These are phyloP conservation scores for Alsophila aescularia DNA, from an alignment of 2,888 invertebrate species.

Conservation along the genomic window DNA sequence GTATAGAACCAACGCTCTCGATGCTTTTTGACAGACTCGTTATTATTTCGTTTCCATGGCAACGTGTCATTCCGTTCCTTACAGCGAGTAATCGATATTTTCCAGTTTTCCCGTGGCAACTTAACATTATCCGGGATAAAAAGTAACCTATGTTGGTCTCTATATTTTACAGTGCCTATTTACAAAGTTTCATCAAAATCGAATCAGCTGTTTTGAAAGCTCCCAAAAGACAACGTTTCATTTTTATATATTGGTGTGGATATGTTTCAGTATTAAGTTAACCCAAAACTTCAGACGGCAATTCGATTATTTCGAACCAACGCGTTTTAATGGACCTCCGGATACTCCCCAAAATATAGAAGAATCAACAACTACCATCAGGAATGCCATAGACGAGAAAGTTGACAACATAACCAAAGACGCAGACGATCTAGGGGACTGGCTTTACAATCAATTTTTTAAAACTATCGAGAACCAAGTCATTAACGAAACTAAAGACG, in stretches of 20 bases:
- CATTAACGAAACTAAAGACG: conserved; percentile 62
- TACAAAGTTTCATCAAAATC: no score
- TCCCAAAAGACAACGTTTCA: no score
- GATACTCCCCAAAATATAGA: conserved; percentile 25
- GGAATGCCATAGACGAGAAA: conserved; percentile 48
- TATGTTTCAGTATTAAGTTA: conserved; percentile 61
- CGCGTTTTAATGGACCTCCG: conserved; percentile 36
- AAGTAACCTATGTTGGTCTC: no score
- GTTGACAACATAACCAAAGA: conserved; percentile 62
- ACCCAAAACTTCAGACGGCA: conserved; percentile 54
- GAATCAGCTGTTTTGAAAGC: no score
- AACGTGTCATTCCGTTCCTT: no score
- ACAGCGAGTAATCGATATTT: no score
- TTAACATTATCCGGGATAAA: no score
- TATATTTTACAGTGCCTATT: no score
- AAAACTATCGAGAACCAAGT: conserved; percentile 77
- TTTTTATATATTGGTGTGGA: neutral
- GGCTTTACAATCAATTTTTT: conserved; percentile 78
- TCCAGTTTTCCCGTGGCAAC: no score
- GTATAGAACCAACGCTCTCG: no score
- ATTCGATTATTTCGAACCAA: conserved; percentile 46
- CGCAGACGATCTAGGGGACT: conserved; percentile 71
- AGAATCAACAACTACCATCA: conserved; percentile 40
- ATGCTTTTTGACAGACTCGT: no score
- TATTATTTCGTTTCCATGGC: no score